Evolutionary conservation across 2,888 invertebrate species (phyloP), one percentile per base, ranked within the genome.

Genomic region (Plagiodera versicolora): DNA sequence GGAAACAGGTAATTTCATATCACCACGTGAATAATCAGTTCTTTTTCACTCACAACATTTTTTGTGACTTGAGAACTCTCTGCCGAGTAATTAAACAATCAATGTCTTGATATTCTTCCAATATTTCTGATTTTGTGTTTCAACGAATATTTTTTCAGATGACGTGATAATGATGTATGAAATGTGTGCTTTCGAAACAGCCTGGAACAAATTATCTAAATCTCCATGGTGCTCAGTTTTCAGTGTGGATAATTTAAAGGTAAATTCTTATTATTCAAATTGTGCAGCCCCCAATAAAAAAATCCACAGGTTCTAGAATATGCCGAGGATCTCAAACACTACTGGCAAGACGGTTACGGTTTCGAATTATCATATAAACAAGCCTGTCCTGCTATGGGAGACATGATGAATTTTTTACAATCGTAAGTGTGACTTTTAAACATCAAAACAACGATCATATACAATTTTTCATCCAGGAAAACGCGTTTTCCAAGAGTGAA

Each of bases 161-260:
- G 85, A 84, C 66, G 83, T 86, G 53, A 79, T 83, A 61, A 77
- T 88, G 44, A 89, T 94, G 80, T 90, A 90, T 74, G 84, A 85
- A 68, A 85, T 86, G 35, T 94, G 94, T 79, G 88, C 87, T 0
- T 94, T 88, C 79, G 94, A 94, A 81, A 91, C 90, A 3, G 89
- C 94, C n/a, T 91, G 91, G 91, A 82, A 85, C 61, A 85, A 85
- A 67, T 79, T 67, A 53, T 69, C 66, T 17, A 77, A 76, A 39
- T 92, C 93, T 5, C 89, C 92, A 0, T 94, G 94, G 94, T 94
- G 94, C 81, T 83, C 84, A 66, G 82, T 87, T 30, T 89, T 94
- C 74, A 84, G 87, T 66, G 73, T 81, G 59, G 79, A 86, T 3
- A 85, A 87, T 67, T 81, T 89, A 2, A 79, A 83, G 78, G 85